A percentile compares a stretch with the other conserved stretches of the same genome.
These are phyloP conservation scores for Typhlichthys eigenmanni DNA, from an alignment of 2,797 vertebrate species.

Conservation along the genomic window DNA sequence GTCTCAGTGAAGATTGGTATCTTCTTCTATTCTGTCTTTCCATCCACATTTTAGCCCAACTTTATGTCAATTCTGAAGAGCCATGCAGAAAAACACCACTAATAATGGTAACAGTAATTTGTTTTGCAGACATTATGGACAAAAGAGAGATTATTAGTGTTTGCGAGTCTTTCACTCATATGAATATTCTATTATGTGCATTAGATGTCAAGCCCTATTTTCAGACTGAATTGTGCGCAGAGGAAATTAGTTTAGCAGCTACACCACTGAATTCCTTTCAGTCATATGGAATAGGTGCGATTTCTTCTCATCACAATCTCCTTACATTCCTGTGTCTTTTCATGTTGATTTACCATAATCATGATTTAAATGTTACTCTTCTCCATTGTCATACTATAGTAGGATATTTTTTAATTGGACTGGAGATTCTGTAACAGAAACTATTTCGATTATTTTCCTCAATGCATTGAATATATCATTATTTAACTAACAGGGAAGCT, in stretches of 20 bases:
- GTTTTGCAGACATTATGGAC: slow-evolving; percentile 22
- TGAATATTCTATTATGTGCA: slow-evolving; percentile 40
- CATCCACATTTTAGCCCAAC: neutral
- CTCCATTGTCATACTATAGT: neutral
- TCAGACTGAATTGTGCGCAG: slow-evolving; percentile 28
- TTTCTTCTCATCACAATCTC: slow-evolving; percentile 18
- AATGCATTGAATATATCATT: slow-evolving; percentile 18
- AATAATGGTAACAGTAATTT: slow-evolving; percentile 5
- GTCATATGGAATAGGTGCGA: slow-evolving; percentile 21
- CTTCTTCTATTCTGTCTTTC: neutral
- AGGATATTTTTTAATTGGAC: neutral
- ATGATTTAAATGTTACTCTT: slow-evolving; percentile 26
- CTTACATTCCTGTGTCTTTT: slow-evolving; percentile 19
- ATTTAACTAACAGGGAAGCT: slow-evolving; percentile 8
- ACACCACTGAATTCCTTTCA: slow-evolving; percentile 30
- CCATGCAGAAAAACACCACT: slow-evolving; percentile 11
- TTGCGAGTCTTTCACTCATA: slow-evolving; percentile 21
- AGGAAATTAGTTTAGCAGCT: slow-evolving; percentile 44
- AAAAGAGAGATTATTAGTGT: slow-evolving; percentile 18
- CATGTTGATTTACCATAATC: slow-evolving; percentile 28
- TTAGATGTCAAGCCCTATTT: slow-evolving; percentile 49
- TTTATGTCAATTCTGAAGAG: slow-evolving; percentile 10
- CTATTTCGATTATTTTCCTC: slow-evolving; percentile 30
- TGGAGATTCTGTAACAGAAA: slow-evolving; percentile 23
- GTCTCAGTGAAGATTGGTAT: neutral